These are phyloP conservation scores for Cercopithecus diana DNA, from an alignment of 2,797 vertebrate genomes.

Conservation along the genomic window DNA sequence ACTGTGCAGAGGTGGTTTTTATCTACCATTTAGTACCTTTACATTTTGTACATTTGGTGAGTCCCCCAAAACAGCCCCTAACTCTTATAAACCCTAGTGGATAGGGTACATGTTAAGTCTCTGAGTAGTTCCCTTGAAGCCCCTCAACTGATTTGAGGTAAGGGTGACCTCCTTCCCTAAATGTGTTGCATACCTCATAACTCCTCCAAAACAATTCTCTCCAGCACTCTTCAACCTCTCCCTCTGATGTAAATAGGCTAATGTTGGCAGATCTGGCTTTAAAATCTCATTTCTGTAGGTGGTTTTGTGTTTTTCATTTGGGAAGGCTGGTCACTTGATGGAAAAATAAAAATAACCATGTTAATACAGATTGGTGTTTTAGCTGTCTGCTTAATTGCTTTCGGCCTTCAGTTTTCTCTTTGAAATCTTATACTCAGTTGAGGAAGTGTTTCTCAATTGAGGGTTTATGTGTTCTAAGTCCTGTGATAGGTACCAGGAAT, in stretches of 20 bases:
- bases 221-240: not conserved
- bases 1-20: not conserved
- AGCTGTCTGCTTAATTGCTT: not conserved
- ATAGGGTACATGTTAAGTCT: not conserved
- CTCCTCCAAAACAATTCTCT: not conserved
- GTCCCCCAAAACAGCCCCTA: not conserved
- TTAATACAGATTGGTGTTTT: not conserved
- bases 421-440: not conserved
- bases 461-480: not conserved
- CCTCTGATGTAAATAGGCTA: not conserved
- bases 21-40: not conserved
- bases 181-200: not conserved
- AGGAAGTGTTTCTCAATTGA: not conserved
- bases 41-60: not conserved
- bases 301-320: not conserved
- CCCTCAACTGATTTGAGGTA: not conserved
- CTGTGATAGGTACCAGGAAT: not conserved
- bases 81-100: not conserved
- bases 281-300: not conserved
- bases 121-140: not conserved
- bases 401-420: not conserved
- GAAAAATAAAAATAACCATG: not conserved
- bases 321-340: not conserved
- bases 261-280: not conserved
- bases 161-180: not conserved